Percentiles rank a stretch among this genome's conserved stretches.
phyloP scores from a whole-genome alignment of 1,140 invertebrate genomes.

The Choristoneura fumiferana region DNA sequence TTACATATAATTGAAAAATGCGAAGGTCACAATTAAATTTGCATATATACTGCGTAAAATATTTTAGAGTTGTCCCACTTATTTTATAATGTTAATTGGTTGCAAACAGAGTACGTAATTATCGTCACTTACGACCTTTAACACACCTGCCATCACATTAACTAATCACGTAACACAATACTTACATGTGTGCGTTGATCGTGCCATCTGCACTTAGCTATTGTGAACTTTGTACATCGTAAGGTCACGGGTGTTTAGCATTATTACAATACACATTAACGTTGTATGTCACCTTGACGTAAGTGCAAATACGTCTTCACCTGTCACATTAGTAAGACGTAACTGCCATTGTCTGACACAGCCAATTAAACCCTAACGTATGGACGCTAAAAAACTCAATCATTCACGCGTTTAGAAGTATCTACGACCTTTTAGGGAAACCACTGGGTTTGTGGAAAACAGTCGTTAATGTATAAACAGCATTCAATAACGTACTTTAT shows the following conservation, averaged over 20 bases:
- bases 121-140: no score
- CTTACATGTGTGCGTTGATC: constrained; percentile 35
- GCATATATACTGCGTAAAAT: no score
- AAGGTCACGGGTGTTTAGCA: constrained; percentile 75
- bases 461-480: background rate
- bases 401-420: constrained; percentile 27
- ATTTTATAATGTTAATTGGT: no score
- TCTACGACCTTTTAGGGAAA: constrained; percentile 27
- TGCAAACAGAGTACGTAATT: no score
- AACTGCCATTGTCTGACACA: constrained; percentile 23
- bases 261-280: constrained; percentile 72
- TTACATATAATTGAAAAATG: background rate
- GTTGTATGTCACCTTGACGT: constrained; percentile 74
- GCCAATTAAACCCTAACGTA: constrained; percentile 34
- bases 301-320: constrained; percentile 66
- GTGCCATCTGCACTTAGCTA: constrained; percentile 50
- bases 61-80: no score
- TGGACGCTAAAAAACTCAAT: constrained; percentile 35
- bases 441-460: background rate
- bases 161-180: constrained; percentile 29
- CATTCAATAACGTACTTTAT: constrained; percentile 2
- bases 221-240: constrained; percentile 68
- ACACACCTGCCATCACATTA: constrained; percentile 9
- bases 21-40: no score
- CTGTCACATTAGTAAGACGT: constrained; percentile 26